These are phyloP conservation scores for Caenorhabditis angaria DNA, from an alignment of 2,888 invertebrate genomes.

Conservation along the genomic window DNA sequence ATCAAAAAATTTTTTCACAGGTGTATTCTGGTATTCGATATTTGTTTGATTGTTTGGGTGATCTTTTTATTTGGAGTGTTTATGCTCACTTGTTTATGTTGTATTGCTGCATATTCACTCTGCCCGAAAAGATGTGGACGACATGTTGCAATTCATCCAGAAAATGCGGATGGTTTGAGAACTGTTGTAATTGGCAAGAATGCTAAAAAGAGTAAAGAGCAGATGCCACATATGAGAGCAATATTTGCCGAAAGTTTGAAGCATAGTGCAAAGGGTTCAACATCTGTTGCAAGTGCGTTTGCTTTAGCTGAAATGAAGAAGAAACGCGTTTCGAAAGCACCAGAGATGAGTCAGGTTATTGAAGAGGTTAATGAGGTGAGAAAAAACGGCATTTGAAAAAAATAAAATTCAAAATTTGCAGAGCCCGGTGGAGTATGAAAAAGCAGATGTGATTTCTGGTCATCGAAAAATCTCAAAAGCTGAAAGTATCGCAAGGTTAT, in stretches of 20 bases:
- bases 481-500: constrained; percentile 26
- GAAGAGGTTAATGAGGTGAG: constrained; percentile 33
- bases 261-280: constrained; percentile 45
- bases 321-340: constrained; percentile 37
- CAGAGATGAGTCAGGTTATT: constrained; percentile 34
- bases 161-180: constrained; percentile 23
- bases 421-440: constrained; percentile 1
- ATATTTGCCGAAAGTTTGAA: constrained; percentile 46
- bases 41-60: constrained; percentile 68
- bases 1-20: constrained; percentile 46
- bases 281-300: constrained; percentile 41
- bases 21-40: constrained; percentile 60
- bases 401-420: background rate
- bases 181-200: constrained; percentile 27
- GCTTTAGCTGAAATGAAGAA: constrained; percentile 33
- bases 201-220: constrained; percentile 16
- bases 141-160: constrained; percentile 28
- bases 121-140: constrained; percentile 29
- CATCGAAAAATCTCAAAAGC: constrained; percentile 21
- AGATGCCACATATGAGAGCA: constrained; percentile 41
- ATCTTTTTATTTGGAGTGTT: constrained; percentile 56
- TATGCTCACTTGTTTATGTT: constrained; percentile 39
- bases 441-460: background rate
- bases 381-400: too few relatives aligned
- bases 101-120: constrained; percentile 28